Conservation (phyloP, 2,797 vertebrate genomes). For the Nasua narica region DNA sequence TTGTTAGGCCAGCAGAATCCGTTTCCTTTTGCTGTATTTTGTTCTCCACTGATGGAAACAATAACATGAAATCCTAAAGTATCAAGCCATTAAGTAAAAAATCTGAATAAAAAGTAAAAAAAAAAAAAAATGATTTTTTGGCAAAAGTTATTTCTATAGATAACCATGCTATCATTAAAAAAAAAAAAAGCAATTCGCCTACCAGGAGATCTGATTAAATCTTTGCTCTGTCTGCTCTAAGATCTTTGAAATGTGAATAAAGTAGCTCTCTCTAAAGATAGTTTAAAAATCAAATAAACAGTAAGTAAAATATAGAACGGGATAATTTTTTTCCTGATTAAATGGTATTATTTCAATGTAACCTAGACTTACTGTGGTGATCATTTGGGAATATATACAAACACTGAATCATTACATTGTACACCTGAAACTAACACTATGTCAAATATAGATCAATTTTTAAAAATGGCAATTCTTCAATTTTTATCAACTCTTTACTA, state of each 20-base stretch:
- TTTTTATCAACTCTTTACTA: not conserved
- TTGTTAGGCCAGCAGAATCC: not conserved
- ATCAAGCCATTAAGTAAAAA: slow-evolving; percentile 4
- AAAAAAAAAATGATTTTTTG: not conserved
- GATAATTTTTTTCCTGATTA: not conserved
- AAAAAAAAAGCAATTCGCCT: not conserved
- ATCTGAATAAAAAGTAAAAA: not conserved
- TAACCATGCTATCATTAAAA: not conserved
- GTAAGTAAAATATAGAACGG: no score
- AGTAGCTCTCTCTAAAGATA: not conserved
- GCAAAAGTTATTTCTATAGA: not conserved
- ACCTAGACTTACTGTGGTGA: not conserved
- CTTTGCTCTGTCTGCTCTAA: not conserved
- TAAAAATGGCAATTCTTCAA: not conserved
- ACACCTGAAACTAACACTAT: not conserved
- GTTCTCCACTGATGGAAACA: not conserved
- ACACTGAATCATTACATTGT: not conserved
- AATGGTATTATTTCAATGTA: not conserved
- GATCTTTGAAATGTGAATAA: not conserved
- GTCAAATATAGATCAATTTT: not conserved
- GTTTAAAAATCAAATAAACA: not conserved
- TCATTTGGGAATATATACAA: not conserved
- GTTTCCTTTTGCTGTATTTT: not conserved
- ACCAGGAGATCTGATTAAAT: not conserved
- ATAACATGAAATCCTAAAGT: slow-evolving; percentile 4